Evolutionary conservation across 2,113 vertebrate species (phyloP).

Genomic region (Haemorhous mexicanus): DNA sequence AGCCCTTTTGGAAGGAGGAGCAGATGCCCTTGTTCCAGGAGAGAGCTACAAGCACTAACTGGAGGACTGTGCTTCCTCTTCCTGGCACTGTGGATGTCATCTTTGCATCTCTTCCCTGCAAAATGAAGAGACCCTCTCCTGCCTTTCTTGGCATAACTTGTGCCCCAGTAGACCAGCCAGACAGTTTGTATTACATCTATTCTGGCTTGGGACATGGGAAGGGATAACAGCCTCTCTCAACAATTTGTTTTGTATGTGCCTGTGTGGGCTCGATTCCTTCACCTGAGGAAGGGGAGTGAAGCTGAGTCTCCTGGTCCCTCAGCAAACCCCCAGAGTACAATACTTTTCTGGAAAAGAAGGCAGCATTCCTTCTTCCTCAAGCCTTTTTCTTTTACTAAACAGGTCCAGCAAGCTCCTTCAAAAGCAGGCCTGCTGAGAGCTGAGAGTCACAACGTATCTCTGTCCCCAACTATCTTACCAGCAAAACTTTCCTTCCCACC

Average conservation of each 20-base stretch:
- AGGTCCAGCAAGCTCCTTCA: neutral
- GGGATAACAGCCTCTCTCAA: neutral
- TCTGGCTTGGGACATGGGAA: neutral
- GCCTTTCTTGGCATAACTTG: neutral
- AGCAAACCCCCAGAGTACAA: neutral
- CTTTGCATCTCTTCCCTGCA: fast-evolving
- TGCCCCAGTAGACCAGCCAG: neutral
- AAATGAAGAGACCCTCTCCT: neutral
- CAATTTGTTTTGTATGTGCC: neutral
- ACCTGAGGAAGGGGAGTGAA: neutral
- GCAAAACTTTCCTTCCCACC: neutral
- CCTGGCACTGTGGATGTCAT: neutral
- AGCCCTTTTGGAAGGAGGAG: neutral
- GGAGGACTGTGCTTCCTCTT: neutral
- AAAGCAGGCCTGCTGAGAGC: neutral
- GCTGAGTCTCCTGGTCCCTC: neutral
- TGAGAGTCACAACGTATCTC: neutral
- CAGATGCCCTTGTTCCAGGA: neutral
- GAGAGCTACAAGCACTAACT: neutral
- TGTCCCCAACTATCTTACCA: neutral
- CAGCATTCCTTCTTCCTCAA: neutral
- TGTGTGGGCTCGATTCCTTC: neutral
- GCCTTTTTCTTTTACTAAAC: neutral
- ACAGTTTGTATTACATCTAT: neutral
- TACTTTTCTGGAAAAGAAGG: neutral